Percentiles rank a stretch among this genome's conserved stretches.
These are phyloP conservation scores for Onychostoma macrolepis DNA, from an alignment of 2,113 vertebrate species.

Conservation along the genomic window DNA sequence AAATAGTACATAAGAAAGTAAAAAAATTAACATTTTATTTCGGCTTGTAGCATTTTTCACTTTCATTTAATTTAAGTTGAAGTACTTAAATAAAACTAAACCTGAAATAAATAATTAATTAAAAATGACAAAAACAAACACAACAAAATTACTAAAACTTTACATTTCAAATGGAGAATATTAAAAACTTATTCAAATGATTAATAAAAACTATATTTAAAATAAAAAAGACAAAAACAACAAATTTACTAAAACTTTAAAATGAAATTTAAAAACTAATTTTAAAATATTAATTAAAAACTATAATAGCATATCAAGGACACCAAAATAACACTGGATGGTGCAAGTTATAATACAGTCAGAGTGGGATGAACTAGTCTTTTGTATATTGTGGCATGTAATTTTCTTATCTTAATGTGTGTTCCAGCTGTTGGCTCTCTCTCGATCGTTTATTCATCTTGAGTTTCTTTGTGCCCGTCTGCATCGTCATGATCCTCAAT, in stretches of 20 bases:
- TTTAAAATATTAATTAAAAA: neutral
- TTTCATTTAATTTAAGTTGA: neutral
- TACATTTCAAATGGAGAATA: too few species aligned
- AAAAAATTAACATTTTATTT: neutral
- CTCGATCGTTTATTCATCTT: slow-evolving; percentile 72
- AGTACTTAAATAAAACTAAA: neutral
- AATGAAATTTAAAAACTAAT: too few species aligned
- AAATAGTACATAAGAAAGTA: neutral
- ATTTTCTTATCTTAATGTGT: neutral
- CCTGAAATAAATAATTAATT: neutral
- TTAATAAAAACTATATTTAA: too few species aligned
- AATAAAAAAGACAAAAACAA: too few species aligned
- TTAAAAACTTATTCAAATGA: too few species aligned
- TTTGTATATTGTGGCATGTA: neutral
- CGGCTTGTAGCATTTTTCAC: neutral
- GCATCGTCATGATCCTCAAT: slow-evolving; percentile 76
- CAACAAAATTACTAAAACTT: neutral
- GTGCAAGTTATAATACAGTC: neutral
- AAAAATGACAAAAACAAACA: neutral
- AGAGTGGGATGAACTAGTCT: neutral
- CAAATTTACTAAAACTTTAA: too few species aligned
- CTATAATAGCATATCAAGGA: neutral
- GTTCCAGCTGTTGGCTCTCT: slow-evolving; percentile 82
- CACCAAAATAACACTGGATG: neutral
- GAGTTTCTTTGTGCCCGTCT: slow-evolving; percentile 83